Base-by-base conservation (phyloP, 2,888 invertebrate species). In the Gastrophysa polygoni region DNA sequence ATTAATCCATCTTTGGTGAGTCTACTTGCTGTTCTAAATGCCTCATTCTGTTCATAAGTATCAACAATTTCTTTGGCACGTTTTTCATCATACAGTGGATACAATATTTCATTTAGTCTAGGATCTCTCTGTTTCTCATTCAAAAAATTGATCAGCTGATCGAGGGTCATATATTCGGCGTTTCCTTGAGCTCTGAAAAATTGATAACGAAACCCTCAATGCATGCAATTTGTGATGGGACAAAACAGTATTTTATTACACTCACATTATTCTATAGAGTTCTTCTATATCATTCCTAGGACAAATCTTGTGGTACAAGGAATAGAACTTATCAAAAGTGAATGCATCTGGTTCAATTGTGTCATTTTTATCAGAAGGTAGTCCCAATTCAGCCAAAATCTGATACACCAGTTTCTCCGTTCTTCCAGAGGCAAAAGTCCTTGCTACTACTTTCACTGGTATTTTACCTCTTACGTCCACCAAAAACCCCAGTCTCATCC, bases 351-450 rank as follows among this genome's bases (percentile, higher is more conserved):
- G 92, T 76, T 98, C 97, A 83, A 99, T 96, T 43, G 92, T 93
- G 78, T 97, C 98, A 79, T 93, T 94, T 90, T 96, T 96, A 61
- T 95, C 97, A 65, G 93, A 92, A 0, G 98, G 97, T 68, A 99
- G 87, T 20, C 92, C 95, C 67, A 98, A 86, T 78, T 98, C 98
- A 57, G 92, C 90, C 68, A 99, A 86, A 82, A 95, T 96, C 80
- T 98, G 97, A 84, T 98, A 98, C 32, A 99, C 96, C 80, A 98
- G 86, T 82, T 96, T 98, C 83, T 99, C 99, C 3, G 98, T 97
- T 85, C 97, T 97, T 32, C 99, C 99, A n/a, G 98, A 98, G 1
- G 98, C 98, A 84, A 99, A 99, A 61, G 98, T 99, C 78, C 95
- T 87, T 58, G 97, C 96, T 32, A 99, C 92, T 52, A 96, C 94